These are phyloP conservation scores for Argya squamiceps DNA, from an alignment of 2,797 vertebrate genomes.

Conservation along the genomic window DNA sequence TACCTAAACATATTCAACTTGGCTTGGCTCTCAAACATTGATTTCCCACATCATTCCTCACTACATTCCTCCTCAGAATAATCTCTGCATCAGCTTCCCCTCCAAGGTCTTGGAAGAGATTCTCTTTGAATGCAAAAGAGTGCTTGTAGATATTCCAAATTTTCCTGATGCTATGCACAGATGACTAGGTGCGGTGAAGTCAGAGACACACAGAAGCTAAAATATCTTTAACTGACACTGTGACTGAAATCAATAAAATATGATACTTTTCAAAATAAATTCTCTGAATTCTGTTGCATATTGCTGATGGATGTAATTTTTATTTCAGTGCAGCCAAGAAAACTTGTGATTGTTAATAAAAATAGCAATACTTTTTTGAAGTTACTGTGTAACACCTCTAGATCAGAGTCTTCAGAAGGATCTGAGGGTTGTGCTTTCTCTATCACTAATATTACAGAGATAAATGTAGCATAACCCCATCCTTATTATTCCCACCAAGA, in stretches of 20 bases:
- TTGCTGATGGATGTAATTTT: background rate
- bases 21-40: background rate
- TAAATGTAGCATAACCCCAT: background rate
- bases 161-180: background rate
- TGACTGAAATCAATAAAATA: background rate
- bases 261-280: background rate
- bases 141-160: background rate
- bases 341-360: background rate
- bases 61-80: background rate
- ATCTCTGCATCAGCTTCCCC: background rate
- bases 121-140: background rate
- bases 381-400: background rate
- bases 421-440: background rate
- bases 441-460: background rate
- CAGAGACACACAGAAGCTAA: background rate
- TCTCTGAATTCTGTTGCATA: background rate
- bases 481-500: background rate
- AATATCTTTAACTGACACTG: background rate
- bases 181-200: background rate
- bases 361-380: background rate
- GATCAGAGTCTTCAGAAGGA: background rate
- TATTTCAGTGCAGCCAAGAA: background rate
- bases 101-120: background rate
- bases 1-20: background rate
- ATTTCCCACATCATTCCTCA: background rate